Percentiles rank a stretch among this genome's conserved stretches.
These are phyloP conservation scores for Scaptomyza flava DNA, from an alignment of 2,888 invertebrate genomes.

Conservation along the genomic window DNA sequence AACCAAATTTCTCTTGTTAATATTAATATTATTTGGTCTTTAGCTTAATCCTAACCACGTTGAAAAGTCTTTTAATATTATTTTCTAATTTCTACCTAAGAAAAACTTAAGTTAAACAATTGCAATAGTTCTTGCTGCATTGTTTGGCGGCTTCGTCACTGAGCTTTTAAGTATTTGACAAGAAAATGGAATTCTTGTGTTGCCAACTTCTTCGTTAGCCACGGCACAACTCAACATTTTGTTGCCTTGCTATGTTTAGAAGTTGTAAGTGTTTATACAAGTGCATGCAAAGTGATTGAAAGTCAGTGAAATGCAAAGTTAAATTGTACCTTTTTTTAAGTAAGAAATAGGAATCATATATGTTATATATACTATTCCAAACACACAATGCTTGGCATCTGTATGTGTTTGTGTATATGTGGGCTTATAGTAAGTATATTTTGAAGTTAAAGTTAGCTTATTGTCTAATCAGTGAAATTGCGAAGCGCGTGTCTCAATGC, in stretches of 20 bases:
- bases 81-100: background rate
- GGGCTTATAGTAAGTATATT: no score
- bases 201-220: background rate
- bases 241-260: background rate
- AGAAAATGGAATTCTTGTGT: background rate
- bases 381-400: background rate
- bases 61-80: background rate
- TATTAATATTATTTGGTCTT: no score
- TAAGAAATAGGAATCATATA: no score
- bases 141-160: background rate
- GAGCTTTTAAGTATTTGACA: background rate
- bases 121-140: background rate
- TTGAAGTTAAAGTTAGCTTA: slow-evolving; percentile 39
- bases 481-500: slow-evolving; percentile 13
- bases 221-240: background rate
- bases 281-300: background rate
- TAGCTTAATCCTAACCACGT: no score
- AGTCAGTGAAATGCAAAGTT: background rate
- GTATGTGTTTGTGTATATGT: no score
- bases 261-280: no score
- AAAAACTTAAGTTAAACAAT: background rate
- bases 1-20: no score
- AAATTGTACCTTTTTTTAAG: no score
- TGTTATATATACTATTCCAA: background rate
- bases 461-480: slow-evolving; percentile 53